Percentiles rank a stretch among this genome's conserved stretches.
Evolutionary conservation across 2,113 vertebrate genomes (phyloP).

Genomic region (Speoplatyrhinus poulsoni): DNA sequence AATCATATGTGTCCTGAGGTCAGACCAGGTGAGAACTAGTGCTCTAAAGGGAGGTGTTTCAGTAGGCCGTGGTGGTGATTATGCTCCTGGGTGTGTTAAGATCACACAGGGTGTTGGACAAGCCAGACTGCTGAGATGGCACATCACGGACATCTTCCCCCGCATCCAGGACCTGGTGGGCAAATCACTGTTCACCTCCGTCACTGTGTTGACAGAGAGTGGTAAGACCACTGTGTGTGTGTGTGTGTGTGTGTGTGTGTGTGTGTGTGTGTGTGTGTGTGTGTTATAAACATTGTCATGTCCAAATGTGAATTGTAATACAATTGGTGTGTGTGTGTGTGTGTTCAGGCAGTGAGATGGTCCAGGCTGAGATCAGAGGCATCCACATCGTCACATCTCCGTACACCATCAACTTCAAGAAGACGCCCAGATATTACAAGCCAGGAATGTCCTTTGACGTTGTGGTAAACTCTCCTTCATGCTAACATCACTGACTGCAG

Average conservation of each 20-base stretch:
- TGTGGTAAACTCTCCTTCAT: conserved; percentile 67
- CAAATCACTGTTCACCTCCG: conserved; percentile 13
- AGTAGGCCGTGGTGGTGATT: neutral
- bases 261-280: neutral
- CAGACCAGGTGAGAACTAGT: no score
- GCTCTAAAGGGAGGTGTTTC: neutral
- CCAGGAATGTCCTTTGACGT: conserved; percentile 65
- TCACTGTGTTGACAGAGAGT: conserved; percentile 76
- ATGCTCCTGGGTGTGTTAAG: conserved; percentile 40
- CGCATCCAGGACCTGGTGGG: conserved; percentile 36
- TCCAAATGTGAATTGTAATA: no score
- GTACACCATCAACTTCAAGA: conserved; percentile 61
- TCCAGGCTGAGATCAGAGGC: conserved; percentile 75
- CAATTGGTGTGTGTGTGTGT: no score
- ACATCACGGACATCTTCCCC: conserved; percentile 51
- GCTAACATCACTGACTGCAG: neutral
- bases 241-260: neutral
- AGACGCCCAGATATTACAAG: conserved; percentile 87
- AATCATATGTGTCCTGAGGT: no score
- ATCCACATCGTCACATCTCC: conserved; percentile 85
- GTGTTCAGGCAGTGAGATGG: conserved; percentile 78
- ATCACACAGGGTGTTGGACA: conserved; percentile 45
- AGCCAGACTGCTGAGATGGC: conserved; percentile 39
- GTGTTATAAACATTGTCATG: conserved; percentile 67
- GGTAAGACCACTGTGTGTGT: conserved; percentile 67